A percentile compares a stretch with the other conserved stretches of the same genome.
These are phyloP conservation scores for Labia minor DNA, from an alignment of 2,888 invertebrate genomes.

Conservation along the genomic window DNA sequence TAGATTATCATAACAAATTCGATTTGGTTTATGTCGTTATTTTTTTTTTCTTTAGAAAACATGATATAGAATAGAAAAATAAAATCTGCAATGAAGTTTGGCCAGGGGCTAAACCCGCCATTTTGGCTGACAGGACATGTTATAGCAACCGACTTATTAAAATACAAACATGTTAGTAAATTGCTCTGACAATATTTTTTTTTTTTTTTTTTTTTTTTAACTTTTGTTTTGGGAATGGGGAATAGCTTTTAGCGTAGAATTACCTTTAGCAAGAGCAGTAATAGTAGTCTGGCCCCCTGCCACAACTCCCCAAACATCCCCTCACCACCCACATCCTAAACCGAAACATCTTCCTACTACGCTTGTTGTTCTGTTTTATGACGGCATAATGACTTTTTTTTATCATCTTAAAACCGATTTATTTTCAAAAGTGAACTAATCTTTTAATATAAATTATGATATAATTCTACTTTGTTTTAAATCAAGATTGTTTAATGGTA, in stretches of 20 bases:
- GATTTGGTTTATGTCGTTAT: too few relatives aligned
- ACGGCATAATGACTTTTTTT: background rate
- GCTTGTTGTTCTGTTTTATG: background rate
- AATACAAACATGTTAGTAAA: background rate
- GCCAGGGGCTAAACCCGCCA: background rate
- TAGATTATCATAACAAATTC: background rate
- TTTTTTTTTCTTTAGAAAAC: background rate
- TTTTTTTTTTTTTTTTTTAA: too few relatives aligned
- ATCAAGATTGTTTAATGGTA: background rate
- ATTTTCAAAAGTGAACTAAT: background rate
- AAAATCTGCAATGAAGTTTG: background rate
- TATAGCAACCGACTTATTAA: background rate
- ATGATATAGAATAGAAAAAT: background rate
- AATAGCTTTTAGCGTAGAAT: conserved; percentile 7
- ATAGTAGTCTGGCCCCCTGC: background rate
- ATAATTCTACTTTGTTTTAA: background rate
- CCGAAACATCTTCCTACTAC: too few relatives aligned
- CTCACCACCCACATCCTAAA: background rate
- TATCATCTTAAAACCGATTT: too few relatives aligned
- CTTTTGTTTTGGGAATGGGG: too few relatives aligned
- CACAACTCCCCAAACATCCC: background rate
- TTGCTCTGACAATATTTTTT: conserved; percentile 6
- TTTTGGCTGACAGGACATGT: background rate
- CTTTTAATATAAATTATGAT: background rate
- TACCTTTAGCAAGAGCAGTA: background rate